These are phyloP conservation scores for Oncorhynchus gorbuscha DNA, from an alignment of 2,113 vertebrate genomes.

Conservation along the genomic window DNA sequence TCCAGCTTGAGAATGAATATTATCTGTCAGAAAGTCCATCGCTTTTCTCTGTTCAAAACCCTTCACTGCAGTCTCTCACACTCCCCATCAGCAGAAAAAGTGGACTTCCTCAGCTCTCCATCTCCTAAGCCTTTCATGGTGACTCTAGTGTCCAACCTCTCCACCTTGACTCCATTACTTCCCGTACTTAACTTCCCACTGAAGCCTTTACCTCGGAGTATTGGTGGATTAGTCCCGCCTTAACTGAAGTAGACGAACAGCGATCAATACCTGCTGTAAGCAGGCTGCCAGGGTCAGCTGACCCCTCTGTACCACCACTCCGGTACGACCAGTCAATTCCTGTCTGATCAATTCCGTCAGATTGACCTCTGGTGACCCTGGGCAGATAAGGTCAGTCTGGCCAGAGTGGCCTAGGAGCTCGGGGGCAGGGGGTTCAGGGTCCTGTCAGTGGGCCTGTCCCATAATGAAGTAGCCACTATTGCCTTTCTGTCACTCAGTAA, in stretches of 20 bases:
- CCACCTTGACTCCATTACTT: slow-evolving; percentile 47
- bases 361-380: slow-evolving; percentile 83
- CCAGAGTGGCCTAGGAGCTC: slow-evolving; percentile 71
- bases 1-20: slow-evolving; percentile 20
- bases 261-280: slow-evolving; percentile 70
- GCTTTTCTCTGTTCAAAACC: not conserved
- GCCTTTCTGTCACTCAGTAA: slow-evolving; percentile 94
- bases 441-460: slow-evolving; percentile 77
- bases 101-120: slow-evolving; percentile 1
- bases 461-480: slow-evolving; percentile 95
- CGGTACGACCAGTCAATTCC: slow-evolving; percentile 52
- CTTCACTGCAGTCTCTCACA: not conserved
- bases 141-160: slow-evolving; percentile 36
- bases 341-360: slow-evolving; percentile 75
- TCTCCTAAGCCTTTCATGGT: not conserved
- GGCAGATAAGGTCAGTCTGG: slow-evolving; percentile 80
- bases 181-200: slow-evolving; percentile 55
- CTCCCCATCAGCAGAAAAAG: not conserved
- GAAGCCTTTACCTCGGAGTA: slow-evolving; percentile 53
- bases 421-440: slow-evolving; percentile 62
- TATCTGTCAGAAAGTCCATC: not conserved
- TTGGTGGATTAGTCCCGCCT: slow-evolving; percentile 55
- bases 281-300: slow-evolving; percentile 51
- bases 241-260: slow-evolving; percentile 62
- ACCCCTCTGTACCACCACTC: slow-evolving; percentile 56